Conservation (phyloP, 2,888 invertebrate species). For the Norana najaformis region DNA sequence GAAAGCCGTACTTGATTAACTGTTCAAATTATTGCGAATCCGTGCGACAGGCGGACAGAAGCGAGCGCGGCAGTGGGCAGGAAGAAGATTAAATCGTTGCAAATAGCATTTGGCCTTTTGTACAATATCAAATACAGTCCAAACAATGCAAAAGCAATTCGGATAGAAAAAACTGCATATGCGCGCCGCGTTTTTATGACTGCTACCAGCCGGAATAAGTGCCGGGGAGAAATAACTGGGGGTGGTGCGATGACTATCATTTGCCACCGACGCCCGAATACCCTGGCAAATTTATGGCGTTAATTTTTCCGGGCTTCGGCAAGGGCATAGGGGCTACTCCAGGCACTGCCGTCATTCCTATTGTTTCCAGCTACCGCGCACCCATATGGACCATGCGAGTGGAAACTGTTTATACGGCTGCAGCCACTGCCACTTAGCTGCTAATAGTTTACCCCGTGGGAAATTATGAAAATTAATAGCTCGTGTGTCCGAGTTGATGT, state of each 20-base stretch:
- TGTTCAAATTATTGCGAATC: not conserved
- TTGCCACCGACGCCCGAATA: constrained; percentile 14
- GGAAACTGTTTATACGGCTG: not conserved
- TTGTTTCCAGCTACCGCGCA: not conserved
- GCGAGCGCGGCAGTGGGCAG: not conserved
- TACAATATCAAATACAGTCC: not conserved
- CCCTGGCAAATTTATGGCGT: constrained; percentile 9
- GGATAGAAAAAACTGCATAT: not conserved
- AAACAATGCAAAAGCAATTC: not conserved
- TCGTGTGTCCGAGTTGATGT: not conserved
- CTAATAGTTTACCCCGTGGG: not conserved
- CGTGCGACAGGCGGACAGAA: not conserved
- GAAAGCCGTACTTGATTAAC: not conserved
- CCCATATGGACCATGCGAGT: not conserved
- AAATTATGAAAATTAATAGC: constrained; percentile 9
- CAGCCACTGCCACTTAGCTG: not conserved
- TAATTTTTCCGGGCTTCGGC: constrained; percentile 1
- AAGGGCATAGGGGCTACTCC: not conserved
- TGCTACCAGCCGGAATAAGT: not conserved
- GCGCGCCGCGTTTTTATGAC: not conserved
- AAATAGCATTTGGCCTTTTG: not conserved
- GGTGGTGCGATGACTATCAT: not conserved
- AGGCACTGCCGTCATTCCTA: not conserved
- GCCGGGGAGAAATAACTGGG: not conserved
- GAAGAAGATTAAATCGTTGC: not conserved